Conservation (phyloP, 2,888 invertebrate genomes). For the Vanessa cardui region DNA sequence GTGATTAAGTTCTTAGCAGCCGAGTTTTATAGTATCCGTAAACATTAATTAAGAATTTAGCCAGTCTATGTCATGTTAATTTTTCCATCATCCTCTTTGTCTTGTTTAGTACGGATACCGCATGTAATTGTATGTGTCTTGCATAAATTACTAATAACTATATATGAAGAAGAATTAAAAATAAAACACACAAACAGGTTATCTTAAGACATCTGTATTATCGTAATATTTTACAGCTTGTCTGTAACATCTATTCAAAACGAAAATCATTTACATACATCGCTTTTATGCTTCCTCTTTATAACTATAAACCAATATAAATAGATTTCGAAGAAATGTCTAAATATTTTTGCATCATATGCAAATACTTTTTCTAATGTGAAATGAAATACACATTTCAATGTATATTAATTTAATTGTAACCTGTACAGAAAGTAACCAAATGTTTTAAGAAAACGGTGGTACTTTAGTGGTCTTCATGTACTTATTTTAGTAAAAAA, state of each 20-base stretch:
- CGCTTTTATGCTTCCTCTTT: slow-evolving; percentile 21
- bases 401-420: no score
- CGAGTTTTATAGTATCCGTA: no score
- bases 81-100: no score
- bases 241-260: slow-evolving; percentile 45
- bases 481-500: no score
- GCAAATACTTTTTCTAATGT: slow-evolving; percentile 26
- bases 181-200: slow-evolving; percentile 37
- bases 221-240: slow-evolving; percentile 45
- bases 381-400: neutral
- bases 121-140: neutral
- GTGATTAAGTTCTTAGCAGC: no score
- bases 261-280: slow-evolving; percentile 32
- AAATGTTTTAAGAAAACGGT: no score
- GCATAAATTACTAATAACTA: neutral
- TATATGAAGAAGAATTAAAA: slow-evolving; percentile 13
- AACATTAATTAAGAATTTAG: no score
- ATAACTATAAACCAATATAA: slow-evolving; percentile 28
- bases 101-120: no score
- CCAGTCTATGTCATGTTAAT: no score
- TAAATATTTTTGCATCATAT: slow-evolving; percentile 37
- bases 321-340: slow-evolving; percentile 21
- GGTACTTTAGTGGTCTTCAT: no score
- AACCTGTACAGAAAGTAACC: no score
- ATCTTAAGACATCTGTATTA: slow-evolving; percentile 50